Percentiles rank a stretch among this genome's conserved stretches.
These are phyloP conservation scores for Mastomys natalensis DNA, from an alignment of 2,113 vertebrate genomes.

Conservation along the genomic window DNA sequence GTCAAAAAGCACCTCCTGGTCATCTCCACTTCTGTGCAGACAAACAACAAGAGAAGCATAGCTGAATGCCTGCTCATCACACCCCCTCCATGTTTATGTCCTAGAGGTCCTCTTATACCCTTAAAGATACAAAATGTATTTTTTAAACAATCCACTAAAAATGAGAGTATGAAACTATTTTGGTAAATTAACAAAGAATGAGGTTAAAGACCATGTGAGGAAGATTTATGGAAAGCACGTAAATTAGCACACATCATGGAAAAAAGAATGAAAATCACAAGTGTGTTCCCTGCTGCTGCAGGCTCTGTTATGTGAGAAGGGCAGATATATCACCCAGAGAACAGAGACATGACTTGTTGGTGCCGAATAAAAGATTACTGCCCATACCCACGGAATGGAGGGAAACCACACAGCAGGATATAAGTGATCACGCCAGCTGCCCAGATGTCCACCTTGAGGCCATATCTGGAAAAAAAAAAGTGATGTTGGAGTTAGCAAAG, in stretches of 20 bases:
- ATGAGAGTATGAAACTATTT: constrained; percentile 33
- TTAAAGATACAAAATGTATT: neutral
- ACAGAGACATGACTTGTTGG: constrained; percentile 42
- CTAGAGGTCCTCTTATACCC: neutral
- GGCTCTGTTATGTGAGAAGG: constrained; percentile 54
- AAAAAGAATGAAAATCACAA: neutral
- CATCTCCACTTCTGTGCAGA: constrained; percentile 90
- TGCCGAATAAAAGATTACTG: constrained; percentile 69
- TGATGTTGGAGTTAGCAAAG: constrained; percentile 74
- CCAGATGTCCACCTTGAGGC: constrained; percentile 99
- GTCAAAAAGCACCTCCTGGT: constrained; percentile 96
- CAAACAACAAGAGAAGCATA: constrained; percentile 44
- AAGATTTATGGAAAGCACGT: constrained; percentile 60
- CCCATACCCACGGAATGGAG: constrained; percentile 96
- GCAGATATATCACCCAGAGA: constrained; percentile 45
- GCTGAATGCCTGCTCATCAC: neutral
- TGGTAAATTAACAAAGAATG: constrained; percentile 53
- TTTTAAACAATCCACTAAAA: neutral
- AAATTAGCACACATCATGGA: constrained; percentile 49
- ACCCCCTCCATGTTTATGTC: neutral
- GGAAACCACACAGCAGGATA: constrained; percentile 98
- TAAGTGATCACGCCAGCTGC: constrained; percentile 98
- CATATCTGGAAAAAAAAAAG: constrained; percentile 90
- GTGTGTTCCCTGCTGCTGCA: neutral
- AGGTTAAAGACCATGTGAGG: constrained; percentile 64